These are phyloP conservation scores for Heliconius congener DNA, from an alignment of 1,140 invertebrate genomes.

Conservation along the genomic window DNA sequence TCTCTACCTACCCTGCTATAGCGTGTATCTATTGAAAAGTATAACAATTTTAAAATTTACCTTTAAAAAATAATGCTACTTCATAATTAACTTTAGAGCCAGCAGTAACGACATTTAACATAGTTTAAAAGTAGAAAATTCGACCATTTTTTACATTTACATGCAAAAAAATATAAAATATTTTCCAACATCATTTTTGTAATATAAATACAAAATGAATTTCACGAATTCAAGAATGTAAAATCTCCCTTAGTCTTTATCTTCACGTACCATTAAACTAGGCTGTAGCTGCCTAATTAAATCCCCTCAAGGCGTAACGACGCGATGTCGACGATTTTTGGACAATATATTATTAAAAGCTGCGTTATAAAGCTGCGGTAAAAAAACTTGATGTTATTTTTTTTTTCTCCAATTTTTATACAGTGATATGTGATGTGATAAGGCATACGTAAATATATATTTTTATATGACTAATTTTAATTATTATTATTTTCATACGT, in stretches of 20 bases:
- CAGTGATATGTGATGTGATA: not conserved
- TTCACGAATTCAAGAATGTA: slow-evolving; percentile 52
- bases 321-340: slow-evolving; percentile 57
- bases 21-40: too few species aligned
- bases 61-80: too few species aligned
- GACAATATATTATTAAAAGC: slow-evolving; percentile 44
- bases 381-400: slow-evolving; percentile 3
- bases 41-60: too few species aligned
- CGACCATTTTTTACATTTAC: not conserved
- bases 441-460: not conserved
- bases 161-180: not conserved
- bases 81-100: too few species aligned
- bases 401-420: not conserved
- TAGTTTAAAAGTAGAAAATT: not conserved
- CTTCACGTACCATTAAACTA: slow-evolving; percentile 69
- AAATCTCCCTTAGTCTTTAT: slow-evolving; percentile 61
- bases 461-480: too few species aligned
- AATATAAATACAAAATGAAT: slow-evolving; percentile 16
- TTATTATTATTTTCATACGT: too few species aligned
- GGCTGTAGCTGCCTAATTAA: slow-evolving; percentile 69
- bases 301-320: slow-evolving; percentile 59
- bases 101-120: not conserved
- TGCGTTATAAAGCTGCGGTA: not conserved
- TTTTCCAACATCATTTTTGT: not conserved
- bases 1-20: too few species aligned